phyloP scores from a whole-genome alignment of 2,888 invertebrate genomes.

The Cosmia pyralina region DNA sequence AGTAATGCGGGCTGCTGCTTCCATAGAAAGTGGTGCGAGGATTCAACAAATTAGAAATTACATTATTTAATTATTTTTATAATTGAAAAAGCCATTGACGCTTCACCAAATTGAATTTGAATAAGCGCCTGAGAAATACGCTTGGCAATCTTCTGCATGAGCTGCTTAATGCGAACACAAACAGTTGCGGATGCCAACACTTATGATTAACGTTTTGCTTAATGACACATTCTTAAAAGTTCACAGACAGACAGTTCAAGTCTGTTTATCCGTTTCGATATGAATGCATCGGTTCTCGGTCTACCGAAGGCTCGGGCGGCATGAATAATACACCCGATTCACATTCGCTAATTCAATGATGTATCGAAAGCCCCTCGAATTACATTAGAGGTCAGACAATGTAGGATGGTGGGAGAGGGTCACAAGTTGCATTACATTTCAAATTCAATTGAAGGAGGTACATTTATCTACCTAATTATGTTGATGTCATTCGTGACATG shows the following conservation, averaged over 20 bases:
- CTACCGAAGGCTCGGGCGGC: conserved; percentile 20
- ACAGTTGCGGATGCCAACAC: no score
- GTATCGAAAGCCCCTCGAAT: conserved; percentile 45
- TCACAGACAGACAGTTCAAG: neutral
- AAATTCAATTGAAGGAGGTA: conserved; percentile 9
- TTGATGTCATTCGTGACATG: conserved; percentile 1
- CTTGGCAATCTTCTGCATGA: neutral
- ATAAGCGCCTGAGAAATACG: neutral
- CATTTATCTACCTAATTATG: conserved; percentile 22
- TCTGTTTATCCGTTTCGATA: conserved; percentile 12
- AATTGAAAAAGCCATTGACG: no score
- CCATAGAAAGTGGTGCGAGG: no score
- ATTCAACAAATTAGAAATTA: no score
- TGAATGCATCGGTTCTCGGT: conserved; percentile 24
- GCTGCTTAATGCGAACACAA: neutral
- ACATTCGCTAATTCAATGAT: conserved; percentile 60
- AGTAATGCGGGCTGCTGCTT: no score
- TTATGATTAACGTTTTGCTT: neutral
- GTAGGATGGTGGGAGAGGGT: neutral
- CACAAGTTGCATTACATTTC: conserved; percentile 10
- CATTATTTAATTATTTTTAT: no score
- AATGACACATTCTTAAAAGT: neutral
- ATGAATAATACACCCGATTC: conserved; percentile 57
- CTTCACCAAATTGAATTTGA: no score
- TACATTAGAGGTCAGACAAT: conserved; percentile 35